Evolutionary conservation across 2,888 invertebrate species (phyloP), one percentile per base, ranked within the genome.

Genomic region (Heteromurus nitidus): DNA sequence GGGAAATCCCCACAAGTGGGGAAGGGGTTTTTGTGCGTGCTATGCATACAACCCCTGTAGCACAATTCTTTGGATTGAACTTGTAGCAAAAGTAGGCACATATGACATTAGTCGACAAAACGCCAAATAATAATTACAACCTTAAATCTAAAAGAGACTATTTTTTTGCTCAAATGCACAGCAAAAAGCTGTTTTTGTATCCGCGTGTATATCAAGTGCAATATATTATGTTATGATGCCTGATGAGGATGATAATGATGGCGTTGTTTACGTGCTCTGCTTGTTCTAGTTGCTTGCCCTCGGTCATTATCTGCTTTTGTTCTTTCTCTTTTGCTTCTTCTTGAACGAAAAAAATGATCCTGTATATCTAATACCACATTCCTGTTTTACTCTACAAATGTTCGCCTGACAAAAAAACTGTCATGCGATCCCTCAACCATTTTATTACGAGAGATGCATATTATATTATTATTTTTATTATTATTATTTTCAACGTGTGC

Each of bases 341-440:
- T 58, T 44, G 36, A 44, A 58, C 44, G 24, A 28, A 74, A 73
- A 64, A 62, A 64, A 50, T 70, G 42, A 72, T 72, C n/a, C 58
- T 50, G 20, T 55, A 3, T 47, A 24, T 24, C 20, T 55, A 22
- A 55, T 22, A 55, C n/a, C 55, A 47, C n/a, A 30, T 36, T 73
- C 44, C 73, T 62, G 30, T 20, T 62, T 60, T 70, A 70, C 70
- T 42, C 30, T 62, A 73, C 73, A 73, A 62, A 73, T 62, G 47
- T 42, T 60, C 72, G 60, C 60, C 73, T 73, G 73, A 55, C 11
- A 47, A 47, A 36, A 36, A 76, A 76, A 76, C 68, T 76, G 76
- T 76, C 76, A 68, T 76, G 76, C 76, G 58, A 76, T 68, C 68
- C 60, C 68, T 76, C 76, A 68, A 76, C 76, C 76, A 68, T 76